Evolutionary conservation across 1,140 invertebrate species (phyloP), one percentile per base, ranked within the genome.

Genomic region (Ptiloglossa arizonensis): DNA sequence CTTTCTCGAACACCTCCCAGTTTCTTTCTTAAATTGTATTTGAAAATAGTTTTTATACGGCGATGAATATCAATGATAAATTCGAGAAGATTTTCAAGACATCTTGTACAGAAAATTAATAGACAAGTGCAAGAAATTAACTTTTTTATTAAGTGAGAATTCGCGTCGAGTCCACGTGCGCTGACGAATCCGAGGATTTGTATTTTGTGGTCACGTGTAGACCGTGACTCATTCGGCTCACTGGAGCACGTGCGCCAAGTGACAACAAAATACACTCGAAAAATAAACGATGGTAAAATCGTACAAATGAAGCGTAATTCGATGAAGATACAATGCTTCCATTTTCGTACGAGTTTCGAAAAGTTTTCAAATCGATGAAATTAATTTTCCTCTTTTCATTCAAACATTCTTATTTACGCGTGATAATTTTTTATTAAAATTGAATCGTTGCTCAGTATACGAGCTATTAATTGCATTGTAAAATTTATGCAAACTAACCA

Each of bases 141-240:
- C n/a, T 35, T 35, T 35, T 8, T 35, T 35, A 6, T 11, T 15
- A 38, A 24, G 5, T 38, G 48, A 19, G 44, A 27, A 52, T 72
- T 24, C 29, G 6, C 32, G 29, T 41, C 35, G 32, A 29, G 62
- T 22, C 9, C 54, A 29, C 50, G 44, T 11, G 44, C 46, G 41
- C 56, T 50, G 63, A 62, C 56, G 38, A 69, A 80, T 63, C 27
- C 66, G 48, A 48, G 54, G 15, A 44, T 32, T 75, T 68, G 35
- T 22, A 54, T 72, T 35, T 72, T 24, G 17, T 29, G 35, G 27
- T 73, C 59, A 44, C 62, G 76, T 59, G 76, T 29, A 4, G 32
- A 52, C 15, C 22, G 29, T 79, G 77, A 79, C 32, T 79, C 77
- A 74, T 44, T 67, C 76, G 27, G 19, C 76, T 50, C 50, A 35